A percentile compares a stretch with the other conserved stretches of the same genome.
Evolutionary conservation across 2,797 vertebrate species (phyloP).

Genomic region (Delichon dasypus): DNA sequence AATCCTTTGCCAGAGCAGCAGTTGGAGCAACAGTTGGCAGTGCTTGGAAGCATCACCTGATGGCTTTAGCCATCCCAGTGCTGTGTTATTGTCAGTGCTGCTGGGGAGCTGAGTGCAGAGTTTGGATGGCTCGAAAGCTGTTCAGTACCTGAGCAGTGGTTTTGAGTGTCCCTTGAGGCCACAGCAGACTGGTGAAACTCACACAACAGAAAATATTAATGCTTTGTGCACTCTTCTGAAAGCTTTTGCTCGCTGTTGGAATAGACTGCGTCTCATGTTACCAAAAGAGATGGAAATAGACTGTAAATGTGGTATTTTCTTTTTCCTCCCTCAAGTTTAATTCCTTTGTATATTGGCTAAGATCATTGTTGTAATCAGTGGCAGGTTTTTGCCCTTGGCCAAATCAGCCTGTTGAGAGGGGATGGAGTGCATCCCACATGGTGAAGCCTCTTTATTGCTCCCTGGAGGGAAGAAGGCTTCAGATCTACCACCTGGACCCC

Average conservation of each 20-base stretch:
- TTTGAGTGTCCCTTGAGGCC: neutral
- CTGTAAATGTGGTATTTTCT: neutral
- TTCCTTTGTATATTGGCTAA: neutral
- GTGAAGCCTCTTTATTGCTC: neutral
- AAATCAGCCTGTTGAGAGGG: neutral
- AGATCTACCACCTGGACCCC: neutral
- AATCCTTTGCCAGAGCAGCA: neutral
- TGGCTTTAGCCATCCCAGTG: neutral
- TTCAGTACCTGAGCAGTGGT: neutral
- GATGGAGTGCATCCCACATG: neutral
- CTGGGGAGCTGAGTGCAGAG: neutral
- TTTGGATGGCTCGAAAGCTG: neutral
- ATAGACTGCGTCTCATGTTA: neutral
- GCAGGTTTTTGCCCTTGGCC: conserved; percentile 3
- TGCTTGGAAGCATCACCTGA: neutral
- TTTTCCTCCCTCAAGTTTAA: neutral
- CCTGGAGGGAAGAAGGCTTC: neutral
- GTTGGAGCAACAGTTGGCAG: neutral
- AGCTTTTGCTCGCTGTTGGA: neutral
- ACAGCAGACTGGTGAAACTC: neutral
- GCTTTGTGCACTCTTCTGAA: neutral
- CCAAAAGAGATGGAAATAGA: neutral
- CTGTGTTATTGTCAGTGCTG: neutral
- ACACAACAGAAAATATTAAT: neutral
- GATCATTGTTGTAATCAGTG: neutral